phyloP scores from a whole-genome alignment of 2,113 vertebrate species.

The Beaufortia kweichowensis region DNA sequence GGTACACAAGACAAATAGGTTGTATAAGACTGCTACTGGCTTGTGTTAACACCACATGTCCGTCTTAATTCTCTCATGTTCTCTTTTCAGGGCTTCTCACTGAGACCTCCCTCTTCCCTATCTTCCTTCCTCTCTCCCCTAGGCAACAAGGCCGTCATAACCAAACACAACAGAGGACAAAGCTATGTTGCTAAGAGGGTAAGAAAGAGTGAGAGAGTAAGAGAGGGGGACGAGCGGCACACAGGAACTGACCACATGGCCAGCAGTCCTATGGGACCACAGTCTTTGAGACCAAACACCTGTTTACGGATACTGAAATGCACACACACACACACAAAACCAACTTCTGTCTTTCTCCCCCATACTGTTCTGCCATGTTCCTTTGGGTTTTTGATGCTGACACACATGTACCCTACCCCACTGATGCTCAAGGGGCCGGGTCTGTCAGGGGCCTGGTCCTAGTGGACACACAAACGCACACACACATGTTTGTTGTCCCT shows the following conservation, averaged over 20 bases:
- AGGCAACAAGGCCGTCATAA: constrained; percentile 39
- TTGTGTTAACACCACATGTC: too few species aligned
- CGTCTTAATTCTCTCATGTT: neutral
- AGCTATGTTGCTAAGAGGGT: constrained; percentile 34
- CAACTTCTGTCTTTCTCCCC: constrained; percentile 24
- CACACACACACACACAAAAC: constrained; percentile 45
- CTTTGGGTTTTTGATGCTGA: constrained; percentile 45
- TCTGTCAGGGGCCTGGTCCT: constrained; percentile 57
- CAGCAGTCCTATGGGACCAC: constrained; percentile 51
- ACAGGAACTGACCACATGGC: constrained; percentile 58
- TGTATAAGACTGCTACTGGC: too few species aligned
- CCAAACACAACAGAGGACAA: constrained; percentile 47
- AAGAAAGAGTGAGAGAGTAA: constrained; percentile 18
- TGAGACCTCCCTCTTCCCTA: constrained; percentile 20
- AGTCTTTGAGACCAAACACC: constrained; percentile 57
- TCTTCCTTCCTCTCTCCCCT: constrained; percentile 45
- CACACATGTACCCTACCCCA: constrained; percentile 54
- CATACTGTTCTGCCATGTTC: constrained; percentile 42
- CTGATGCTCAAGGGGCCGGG: constrained; percentile 62
- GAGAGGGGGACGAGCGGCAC: constrained; percentile 15
- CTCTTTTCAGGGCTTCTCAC: neutral
- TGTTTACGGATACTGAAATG: constrained; percentile 53
- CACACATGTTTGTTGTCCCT: constrained; percentile 38
- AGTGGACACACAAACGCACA: constrained; percentile 42
- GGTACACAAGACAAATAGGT: neutral